Evolutionary conservation across 2,888 invertebrate species (phyloP), one percentile per base, ranked within the genome.

Genomic region (Drosophila silvestris): DNA sequence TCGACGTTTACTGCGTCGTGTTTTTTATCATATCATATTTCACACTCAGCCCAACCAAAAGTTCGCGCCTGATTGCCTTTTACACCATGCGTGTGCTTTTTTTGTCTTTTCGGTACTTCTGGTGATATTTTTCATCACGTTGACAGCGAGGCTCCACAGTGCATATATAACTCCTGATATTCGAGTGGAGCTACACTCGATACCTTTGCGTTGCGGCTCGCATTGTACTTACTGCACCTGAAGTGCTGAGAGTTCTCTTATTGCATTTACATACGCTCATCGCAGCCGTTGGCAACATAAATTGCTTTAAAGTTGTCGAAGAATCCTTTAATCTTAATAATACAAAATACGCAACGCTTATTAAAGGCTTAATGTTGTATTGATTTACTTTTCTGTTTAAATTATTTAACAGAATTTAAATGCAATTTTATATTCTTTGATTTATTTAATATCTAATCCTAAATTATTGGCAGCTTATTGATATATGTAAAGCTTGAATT

Each of bases 11-110:
- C 70, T 79, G 62, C 47, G 56, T 53, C 60, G 53, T 70, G 76
- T 73, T 81, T 74, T 81, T 81, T 74, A 73, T 61, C 70, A 74
- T 83, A 72, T 89, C 71, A 70, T 70, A 79, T 81, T 85, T 86
- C 82, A 86, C 87, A 83, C 82, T 62, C 67, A 51, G 50, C 47
- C 52, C 71, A 37, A 57, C 58, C 63, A 80, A 79, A 77, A 67
- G 16, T 59, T 64, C 39, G 50, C 64, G 64, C 35, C 56, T 70
- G 80, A 80, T 52, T 73, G 73, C 53, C 63, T 54, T 71, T 70
- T 54, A 26, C 47, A 28, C 1, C 32, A 32, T 44, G n/a, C 30
- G 26, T 5, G 16, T 44, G 44, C 26, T 28, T 60, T 52, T 61
- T 16, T 35, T 50, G 10, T 52, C 12, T 67, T 41, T 50, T 33